phyloP scores from a whole-genome alignment of 92 coral and sea anemone genomes.

The Phenganax marumi region DNA sequence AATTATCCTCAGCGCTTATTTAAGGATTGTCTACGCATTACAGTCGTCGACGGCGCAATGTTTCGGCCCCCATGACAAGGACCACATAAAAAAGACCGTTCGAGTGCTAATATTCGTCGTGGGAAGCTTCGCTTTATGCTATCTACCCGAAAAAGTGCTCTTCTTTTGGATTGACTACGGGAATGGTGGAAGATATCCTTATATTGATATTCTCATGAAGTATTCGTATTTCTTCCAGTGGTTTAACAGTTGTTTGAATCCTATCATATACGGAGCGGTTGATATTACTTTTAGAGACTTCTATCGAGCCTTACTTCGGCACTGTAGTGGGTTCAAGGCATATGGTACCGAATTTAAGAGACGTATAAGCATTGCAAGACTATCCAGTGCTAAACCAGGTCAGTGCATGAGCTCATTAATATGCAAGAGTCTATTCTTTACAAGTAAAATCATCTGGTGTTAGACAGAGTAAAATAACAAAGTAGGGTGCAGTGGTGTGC shows the following conservation, averaged over 20 bases:
- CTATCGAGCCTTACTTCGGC: constrained; percentile 66
- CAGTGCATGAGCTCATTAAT: neutral
- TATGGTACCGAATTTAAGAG: constrained; percentile 16
- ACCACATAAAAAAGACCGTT: constrained; percentile 82
- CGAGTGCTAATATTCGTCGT: constrained; percentile 76
- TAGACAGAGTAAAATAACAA: too few relatives aligned
- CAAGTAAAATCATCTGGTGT: too few relatives aligned
- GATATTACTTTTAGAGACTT: constrained; percentile 81
- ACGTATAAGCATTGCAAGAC: neutral
- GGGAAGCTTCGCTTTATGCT: constrained; percentile 84
- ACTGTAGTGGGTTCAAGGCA: constrained; percentile 62
- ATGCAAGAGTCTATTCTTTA: neutral
- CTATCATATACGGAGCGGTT: constrained; percentile 89
- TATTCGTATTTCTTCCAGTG: constrained; percentile 88
- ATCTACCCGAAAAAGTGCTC: constrained; percentile 88
- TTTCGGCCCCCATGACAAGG: constrained; percentile 58
- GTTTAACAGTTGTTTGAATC: constrained; percentile 91
- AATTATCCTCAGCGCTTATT: constrained; percentile 61
- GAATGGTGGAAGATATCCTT: constrained; percentile 65
- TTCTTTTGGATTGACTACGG: constrained; percentile 97
- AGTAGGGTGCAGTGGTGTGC: too few relatives aligned
- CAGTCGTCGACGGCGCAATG: constrained; percentile 63
- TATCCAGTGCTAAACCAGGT: constrained; percentile 7
- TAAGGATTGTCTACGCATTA: constrained; percentile 58
- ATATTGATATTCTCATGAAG: constrained; percentile 83